A percentile compares a stretch with the other conserved stretches of the same genome.
phyloP scores from a whole-genome alignment of 2,797 vertebrate genomes.

The Spea hammondii region DNA sequence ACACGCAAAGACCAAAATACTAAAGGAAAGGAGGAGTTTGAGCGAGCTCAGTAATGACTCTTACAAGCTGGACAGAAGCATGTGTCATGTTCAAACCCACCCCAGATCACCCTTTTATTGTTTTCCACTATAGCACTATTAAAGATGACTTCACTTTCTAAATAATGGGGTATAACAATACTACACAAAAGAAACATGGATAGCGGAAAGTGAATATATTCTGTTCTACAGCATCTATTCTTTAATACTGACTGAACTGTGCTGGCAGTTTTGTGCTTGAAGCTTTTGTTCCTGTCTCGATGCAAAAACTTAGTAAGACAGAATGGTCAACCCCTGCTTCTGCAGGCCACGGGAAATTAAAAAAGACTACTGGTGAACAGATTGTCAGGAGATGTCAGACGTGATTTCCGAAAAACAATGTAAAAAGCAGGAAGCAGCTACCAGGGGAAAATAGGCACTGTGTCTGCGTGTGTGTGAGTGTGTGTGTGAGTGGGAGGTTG shows the following conservation, averaged over 20 bases:
- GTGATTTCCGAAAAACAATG: background rate
- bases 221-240: background rate
- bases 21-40: too few relatives aligned
- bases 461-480: too few relatives aligned
- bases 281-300: constrained; percentile 1
- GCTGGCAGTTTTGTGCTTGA: constrained; percentile 13
- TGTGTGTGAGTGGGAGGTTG: background rate
- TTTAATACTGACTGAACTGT: constrained; percentile 3
- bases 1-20: too few relatives aligned
- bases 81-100: too few relatives aligned
- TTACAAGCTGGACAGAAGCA: too few relatives aligned
- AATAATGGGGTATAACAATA: too few relatives aligned
- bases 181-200: background rate
- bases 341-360: background rate
- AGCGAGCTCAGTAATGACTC: too few relatives aligned
- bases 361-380: constrained; percentile 17
- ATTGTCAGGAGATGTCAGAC: background rate
- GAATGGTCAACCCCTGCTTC: constrained; percentile 2
- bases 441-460: background rate
- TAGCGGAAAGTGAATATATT: background rate
- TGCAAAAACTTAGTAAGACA: constrained; percentile 16
- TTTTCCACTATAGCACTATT: too few relatives aligned
- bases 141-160: too few relatives aligned
- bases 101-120: too few relatives aligned
- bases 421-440: background rate